These are phyloP conservation scores for Polypterus bichir DNA, from an alignment of 2,113 vertebrate species.

Conservation along the genomic window DNA sequence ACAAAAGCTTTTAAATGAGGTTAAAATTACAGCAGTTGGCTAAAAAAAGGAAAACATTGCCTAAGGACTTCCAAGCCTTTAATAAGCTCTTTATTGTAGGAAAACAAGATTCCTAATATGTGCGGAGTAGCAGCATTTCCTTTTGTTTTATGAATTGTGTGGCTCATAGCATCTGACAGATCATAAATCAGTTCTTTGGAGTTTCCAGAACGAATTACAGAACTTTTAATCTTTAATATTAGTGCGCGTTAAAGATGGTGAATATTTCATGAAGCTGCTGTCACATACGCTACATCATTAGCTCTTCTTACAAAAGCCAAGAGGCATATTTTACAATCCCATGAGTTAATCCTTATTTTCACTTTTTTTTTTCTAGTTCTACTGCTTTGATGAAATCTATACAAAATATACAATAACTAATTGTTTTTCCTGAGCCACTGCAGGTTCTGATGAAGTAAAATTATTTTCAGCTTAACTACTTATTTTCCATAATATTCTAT, in stretches of 20 bases:
- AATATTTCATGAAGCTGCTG: constrained; percentile 60
- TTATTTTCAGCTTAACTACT: too few relatives aligned
- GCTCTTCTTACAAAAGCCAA: constrained; percentile 7
- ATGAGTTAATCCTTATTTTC: not conserved
- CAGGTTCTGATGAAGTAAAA: too few relatives aligned
- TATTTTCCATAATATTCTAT: too few relatives aligned
- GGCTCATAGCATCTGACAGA: constrained; percentile 54
- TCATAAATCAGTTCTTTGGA: constrained; percentile 62
- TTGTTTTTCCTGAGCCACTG: too few relatives aligned
- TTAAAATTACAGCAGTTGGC: not conserved
- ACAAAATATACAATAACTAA: too few relatives aligned
- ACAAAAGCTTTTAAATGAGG: constrained; percentile 8
- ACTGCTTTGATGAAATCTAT: too few relatives aligned
- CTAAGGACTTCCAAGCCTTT: not conserved
- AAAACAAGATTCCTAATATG: not conserved
- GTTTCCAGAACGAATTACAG: constrained; percentile 47
- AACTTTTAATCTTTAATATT: constrained; percentile 61
- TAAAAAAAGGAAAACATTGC: not conserved
- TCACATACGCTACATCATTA: constrained; percentile 44
- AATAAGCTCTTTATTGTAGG: not conserved
- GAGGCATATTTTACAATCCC: too few relatives aligned
- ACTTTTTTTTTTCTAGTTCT: not conserved
- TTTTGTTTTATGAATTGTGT: constrained; percentile 54
- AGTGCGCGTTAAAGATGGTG: constrained; percentile 47
- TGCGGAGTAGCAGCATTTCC: constrained; percentile 26